Conservation (phyloP, 2,888 invertebrate genomes). For the Zhuqinia jingwanae region DNA sequence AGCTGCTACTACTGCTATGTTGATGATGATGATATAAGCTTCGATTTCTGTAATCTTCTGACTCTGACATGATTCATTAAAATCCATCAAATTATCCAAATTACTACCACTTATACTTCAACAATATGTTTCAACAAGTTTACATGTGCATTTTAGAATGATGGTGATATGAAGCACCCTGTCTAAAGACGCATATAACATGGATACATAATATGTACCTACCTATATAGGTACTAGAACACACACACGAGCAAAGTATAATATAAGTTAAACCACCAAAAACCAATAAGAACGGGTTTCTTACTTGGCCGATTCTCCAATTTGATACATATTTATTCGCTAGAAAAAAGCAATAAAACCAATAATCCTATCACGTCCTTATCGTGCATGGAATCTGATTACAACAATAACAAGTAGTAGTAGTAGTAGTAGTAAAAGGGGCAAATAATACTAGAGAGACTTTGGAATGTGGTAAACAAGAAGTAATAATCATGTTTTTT, state of each 20-base stretch:
- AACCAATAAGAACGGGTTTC: constrained; percentile 54
- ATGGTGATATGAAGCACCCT: not conserved
- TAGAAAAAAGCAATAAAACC: constrained; percentile 59
- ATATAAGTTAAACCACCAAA: not conserved
- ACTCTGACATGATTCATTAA: constrained; percentile 5
- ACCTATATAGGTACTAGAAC: not conserved
- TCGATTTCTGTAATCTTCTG: not conserved
- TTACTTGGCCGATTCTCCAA: constrained; percentile 46
- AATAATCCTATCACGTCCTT: constrained; percentile 62
- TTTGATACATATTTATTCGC: constrained; percentile 52
- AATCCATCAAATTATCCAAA: constrained; percentile 33
- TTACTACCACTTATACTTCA: constrained; percentile 12
- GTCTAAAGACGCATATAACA: not conserved
- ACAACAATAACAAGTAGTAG: too few relatives aligned
- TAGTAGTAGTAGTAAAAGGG: too few relatives aligned
- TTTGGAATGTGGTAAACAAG: constrained; percentile 59
- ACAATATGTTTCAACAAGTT: not conserved
- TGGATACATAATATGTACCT: too few relatives aligned
- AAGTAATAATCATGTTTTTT: constrained; percentile 35
- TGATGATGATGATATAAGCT: not conserved
- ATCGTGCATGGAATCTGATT: constrained; percentile 55
- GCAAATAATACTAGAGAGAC: constrained; percentile 43
- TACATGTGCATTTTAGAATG: not conserved
- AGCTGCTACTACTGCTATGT: too few relatives aligned
- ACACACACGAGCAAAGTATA: constrained; percentile 2